A percentile compares a stretch with the other conserved stretches of the same genome.
These are phyloP conservation scores for Betta splendens DNA, from an alignment of 2,797 vertebrate species.

Conservation along the genomic window DNA sequence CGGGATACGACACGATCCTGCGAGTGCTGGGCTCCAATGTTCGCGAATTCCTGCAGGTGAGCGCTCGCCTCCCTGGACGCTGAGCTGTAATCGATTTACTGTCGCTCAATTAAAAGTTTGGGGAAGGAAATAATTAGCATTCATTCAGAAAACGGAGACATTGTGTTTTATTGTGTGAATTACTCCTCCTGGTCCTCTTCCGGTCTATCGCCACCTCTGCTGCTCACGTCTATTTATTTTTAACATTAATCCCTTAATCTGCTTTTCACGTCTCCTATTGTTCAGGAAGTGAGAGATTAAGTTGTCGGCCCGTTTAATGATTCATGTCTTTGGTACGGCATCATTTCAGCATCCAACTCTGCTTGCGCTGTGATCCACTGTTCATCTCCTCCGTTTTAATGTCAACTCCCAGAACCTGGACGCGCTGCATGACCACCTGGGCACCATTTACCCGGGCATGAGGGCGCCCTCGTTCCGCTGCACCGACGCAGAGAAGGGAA, in stretches of 20 bases:
- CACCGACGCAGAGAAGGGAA: conserved; percentile 96
- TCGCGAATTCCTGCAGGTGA: conserved; percentile 97
- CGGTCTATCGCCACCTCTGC: neutral
- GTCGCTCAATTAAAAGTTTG: too few species aligned
- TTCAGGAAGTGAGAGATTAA: neutral
- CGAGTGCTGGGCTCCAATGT: conserved; percentile 97
- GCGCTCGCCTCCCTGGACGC: conserved; percentile 19
- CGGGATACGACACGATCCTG: conserved; percentile 97
- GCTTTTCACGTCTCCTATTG: neutral
- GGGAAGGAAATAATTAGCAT: too few species aligned
- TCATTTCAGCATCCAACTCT: neutral
- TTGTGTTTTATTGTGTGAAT: too few species aligned
- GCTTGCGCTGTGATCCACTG: neutral
- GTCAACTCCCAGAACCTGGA: conserved; percentile 89
- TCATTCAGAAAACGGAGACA: too few species aligned
- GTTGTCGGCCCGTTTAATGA: neutral
- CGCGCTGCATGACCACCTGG: conserved; percentile 96
- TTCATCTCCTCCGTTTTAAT: conserved; percentile 38
- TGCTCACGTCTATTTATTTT: neutral
- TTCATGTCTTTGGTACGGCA: conserved; percentile 4
- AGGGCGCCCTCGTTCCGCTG: conserved; percentile 97
- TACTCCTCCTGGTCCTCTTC: too few species aligned
- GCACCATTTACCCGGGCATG: conserved; percentile 99
- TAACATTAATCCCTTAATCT: neutral
- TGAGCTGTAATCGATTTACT: too few species aligned